Conservation (phyloP, 2,113 vertebrate genomes). For the Phocoena sinus region DNA sequence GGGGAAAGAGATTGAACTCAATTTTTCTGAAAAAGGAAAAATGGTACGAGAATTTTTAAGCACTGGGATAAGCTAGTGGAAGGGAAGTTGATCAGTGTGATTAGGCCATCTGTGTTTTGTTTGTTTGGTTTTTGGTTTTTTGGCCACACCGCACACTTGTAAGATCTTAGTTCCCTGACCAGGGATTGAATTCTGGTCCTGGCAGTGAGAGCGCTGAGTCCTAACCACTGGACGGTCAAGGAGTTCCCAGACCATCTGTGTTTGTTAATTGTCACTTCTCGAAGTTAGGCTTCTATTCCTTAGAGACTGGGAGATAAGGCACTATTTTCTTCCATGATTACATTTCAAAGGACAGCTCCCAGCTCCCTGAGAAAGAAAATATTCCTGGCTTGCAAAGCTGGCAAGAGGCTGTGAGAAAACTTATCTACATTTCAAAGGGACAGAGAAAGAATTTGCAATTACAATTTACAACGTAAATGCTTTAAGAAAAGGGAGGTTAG, state of each 20-base stretch:
- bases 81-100: neutral
- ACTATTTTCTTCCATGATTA: neutral
- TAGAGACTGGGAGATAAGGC: neutral
- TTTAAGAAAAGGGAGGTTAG: neutral
- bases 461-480: neutral
- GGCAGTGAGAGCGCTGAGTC: neutral
- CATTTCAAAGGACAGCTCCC: neutral
- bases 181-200: fast-evolving
- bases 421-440: neutral
- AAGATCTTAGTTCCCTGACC: neutral
- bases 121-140: neutral
- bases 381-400: neutral
- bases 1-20: neutral
- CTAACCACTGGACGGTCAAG: neutral
- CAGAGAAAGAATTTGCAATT: neutral
- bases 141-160: neutral
- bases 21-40: neutral
- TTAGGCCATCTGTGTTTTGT: neutral
- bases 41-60: neutral
- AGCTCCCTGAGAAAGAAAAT: neutral
- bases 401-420: neutral
- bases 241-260: neutral
- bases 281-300: neutral
- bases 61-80: neutral
- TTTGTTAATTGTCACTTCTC: neutral